Base-by-base conservation (phyloP, 2,888 invertebrate species). In the Drosophila neonasuta region DNA sequence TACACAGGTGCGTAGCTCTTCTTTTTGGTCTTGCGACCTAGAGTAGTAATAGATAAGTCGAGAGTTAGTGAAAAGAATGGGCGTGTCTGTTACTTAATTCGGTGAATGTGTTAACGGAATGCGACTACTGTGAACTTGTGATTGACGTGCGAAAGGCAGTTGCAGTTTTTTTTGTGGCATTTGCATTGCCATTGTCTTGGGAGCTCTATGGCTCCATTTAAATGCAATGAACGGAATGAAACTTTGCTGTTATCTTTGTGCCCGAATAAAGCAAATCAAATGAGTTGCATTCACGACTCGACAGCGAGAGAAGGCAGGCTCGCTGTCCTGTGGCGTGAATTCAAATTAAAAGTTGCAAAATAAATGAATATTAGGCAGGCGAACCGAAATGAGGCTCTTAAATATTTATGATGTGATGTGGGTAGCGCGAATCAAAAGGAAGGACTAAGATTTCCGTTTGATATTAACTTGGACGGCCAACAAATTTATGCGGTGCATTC, bases 341-440 rank as follows among this genome's bases (percentile, higher is more conserved):
- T 83, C 73, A 87, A 87, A 86, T 83, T 87, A 87, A 86, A 83
- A 83, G 80, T 87, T 83, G 66, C 69, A 76, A 86, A 80, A 86
- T 84, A 81, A 86, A 86, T 76, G 86, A 84, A 81, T 78, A 69
- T 86, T 68, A 67, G 83, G 49, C 71, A 50, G 64, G 67, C 61
- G 62, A 65, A 46, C 66, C 74, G 69, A 79, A 88, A 88, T 86
- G 79, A 86, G 76, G 60, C 68, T 77, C 78, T 86, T 88, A 88
- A 88, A 88, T 89, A 89, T 88, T 88, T 87, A 89, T 88, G 86
- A 82, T 81, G 73, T 70, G 71, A 73, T 64, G 67, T 79, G 79
- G 42, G 24, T 29, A 56, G 70, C 51, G 58, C 44, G 57, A 65
- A 57, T 76, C 67, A 77, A 68, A 73, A 67, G 44, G 48, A 6